Percentiles rank a stretch among this genome's conserved stretches.
phyloP scores from a whole-genome alignment of 1,140 invertebrate species.

The Branchinecta lynchi region DNA sequence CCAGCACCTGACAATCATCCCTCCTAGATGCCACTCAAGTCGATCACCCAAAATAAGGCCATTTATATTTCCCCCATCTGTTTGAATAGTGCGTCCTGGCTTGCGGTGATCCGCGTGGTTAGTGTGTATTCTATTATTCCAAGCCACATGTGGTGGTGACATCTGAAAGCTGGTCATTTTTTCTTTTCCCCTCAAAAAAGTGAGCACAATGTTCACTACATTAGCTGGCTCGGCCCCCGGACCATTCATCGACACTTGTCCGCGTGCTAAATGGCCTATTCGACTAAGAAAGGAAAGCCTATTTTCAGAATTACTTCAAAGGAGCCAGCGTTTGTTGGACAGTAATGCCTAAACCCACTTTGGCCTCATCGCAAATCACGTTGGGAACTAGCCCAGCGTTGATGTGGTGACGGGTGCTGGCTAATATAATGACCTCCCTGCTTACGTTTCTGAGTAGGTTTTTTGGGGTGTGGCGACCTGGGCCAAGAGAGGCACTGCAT shows the following conservation, averaged over 20 bases:
- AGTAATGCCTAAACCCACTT: conserved; percentile 7
- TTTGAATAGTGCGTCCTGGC: not conserved
- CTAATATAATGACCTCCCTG: too few relatives aligned
- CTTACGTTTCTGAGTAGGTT: too few relatives aligned
- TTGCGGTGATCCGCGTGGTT: not conserved
- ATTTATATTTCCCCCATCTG: not conserved
- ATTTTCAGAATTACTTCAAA: too few relatives aligned
- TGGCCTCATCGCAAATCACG: not conserved
- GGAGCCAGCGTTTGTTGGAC: not conserved
- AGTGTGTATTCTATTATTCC: conserved; percentile 1
- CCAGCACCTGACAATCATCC: not conserved
- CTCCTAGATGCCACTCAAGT: not conserved
- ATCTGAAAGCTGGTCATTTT: conserved; percentile 2
- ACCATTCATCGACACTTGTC: too few relatives aligned
- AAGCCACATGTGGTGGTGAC: not conserved
- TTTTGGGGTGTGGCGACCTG: too few relatives aligned
- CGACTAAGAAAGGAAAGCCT: not conserved
- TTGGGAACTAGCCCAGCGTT: not conserved
- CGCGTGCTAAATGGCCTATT: not conserved
- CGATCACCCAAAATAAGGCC: not conserved
- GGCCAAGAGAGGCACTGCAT: too few relatives aligned
- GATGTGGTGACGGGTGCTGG: too few relatives aligned
- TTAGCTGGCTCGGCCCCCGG: not conserved
- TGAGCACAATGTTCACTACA: not conserved
- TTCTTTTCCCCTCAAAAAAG: not conserved